Conservation (phyloP, 1,140 invertebrate genomes). For the Drosophila truncata region DNA sequence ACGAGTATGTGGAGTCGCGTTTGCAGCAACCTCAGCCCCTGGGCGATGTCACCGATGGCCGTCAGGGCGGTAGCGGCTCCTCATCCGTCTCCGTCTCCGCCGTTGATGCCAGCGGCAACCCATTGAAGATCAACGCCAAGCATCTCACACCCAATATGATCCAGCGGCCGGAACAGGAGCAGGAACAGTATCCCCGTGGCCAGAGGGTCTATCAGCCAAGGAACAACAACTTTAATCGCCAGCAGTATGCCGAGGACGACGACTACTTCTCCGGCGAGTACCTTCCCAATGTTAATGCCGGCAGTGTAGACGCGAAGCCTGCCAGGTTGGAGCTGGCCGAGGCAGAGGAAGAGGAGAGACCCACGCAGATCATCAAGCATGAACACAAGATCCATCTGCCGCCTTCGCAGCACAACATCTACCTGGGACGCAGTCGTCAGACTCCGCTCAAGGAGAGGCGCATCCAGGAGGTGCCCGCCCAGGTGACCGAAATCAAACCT, state of each 20-base stretch:
- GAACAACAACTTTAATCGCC: slow-evolving; percentile 56
- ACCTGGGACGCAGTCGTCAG: slow-evolving; percentile 59
- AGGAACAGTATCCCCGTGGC: slow-evolving; percentile 49
- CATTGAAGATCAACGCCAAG: slow-evolving; percentile 64
- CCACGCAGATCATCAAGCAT: slow-evolving; percentile 76
- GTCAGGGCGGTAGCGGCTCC: slow-evolving; percentile 14
- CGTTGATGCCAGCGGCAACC: slow-evolving; percentile 66
- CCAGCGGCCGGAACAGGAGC: slow-evolving; percentile 54
- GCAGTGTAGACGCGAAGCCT: slow-evolving; percentile 66
- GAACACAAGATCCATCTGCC: slow-evolving; percentile 81
- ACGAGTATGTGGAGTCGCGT: slow-evolving; percentile 71
- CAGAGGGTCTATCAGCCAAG: slow-evolving; percentile 59
- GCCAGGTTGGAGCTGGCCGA: slow-evolving; percentile 60
- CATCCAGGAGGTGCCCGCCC: slow-evolving; percentile 56
- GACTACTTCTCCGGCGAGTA: slow-evolving; percentile 76
- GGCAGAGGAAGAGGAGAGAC: slow-evolving; percentile 37
- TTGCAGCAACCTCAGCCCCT: slow-evolving; percentile 55
- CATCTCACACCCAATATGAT: slow-evolving; percentile 63
- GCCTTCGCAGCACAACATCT: slow-evolving; percentile 80
- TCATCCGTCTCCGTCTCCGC: slow-evolving; percentile 37
- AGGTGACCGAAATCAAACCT: slow-evolving; percentile 68
- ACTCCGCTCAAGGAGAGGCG: slow-evolving; percentile 50
- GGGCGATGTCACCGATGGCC: slow-evolving; percentile 53
- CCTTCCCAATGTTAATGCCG: slow-evolving; percentile 64
- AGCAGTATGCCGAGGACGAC: slow-evolving; percentile 60